Base-by-base conservation (phyloP, 2,888 invertebrate species). In the Argyra leucocephala region DNA sequence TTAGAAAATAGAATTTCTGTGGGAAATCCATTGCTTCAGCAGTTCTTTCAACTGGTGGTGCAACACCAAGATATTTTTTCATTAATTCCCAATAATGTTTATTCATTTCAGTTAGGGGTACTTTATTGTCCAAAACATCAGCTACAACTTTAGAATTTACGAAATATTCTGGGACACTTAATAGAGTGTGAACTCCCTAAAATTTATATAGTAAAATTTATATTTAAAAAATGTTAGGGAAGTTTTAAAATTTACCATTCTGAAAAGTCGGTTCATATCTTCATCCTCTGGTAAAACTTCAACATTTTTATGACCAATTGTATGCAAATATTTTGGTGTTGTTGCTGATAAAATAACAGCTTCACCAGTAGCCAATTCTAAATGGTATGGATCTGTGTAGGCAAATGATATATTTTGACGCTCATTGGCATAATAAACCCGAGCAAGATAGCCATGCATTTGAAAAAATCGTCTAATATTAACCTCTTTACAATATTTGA, bases 11-110 rank as follows among this genome's bases (percentile, higher is more conserved):
- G 70, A 85, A 88, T 73, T 89, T 88, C 0, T 86, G 84, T 63
- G 86, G 88, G 0, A 86, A 83, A 73, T 87, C 87, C 66, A 87
- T 87, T 72, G 87, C 86, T 4, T 82, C 80, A 69, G 86, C 86
- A 21, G 81, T 81, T 69, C 87, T 81, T 22, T 83, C 80, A 0
- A 83, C 82, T 1, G 87, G 87, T 1, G 87, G 84, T 70, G 85
- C 84, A 0, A 88, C 76, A 0, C 87, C 87, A 72, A 87, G 87
- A 22, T 85, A 77, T 0, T 83, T 76, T 65, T 86, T 84, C 15
- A 84, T 78, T 63, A 86, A 79, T 66, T 81, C 81, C 85, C 86
- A 87, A 82, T 84, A 88, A 73, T 86, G 83, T 67, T 86, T 86
- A 71, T 87, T 88, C 74, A 65, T 7, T 18, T 85, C 81, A 10